phyloP scores from a whole-genome alignment of 2,888 invertebrate genomes.

The Tenthredo scrophulariae region DNA sequence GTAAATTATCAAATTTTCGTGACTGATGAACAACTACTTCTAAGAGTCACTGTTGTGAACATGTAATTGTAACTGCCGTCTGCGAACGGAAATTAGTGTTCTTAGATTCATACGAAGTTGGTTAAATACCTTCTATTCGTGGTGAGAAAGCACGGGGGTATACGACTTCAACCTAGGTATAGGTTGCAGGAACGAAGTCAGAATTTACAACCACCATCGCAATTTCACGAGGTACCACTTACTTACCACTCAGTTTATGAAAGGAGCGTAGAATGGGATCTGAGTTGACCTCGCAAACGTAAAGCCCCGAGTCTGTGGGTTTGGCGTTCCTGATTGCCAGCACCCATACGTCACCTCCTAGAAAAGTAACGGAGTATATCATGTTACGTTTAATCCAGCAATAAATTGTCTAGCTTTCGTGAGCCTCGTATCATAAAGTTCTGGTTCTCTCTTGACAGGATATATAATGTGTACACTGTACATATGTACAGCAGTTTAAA shows the following conservation, averaged over 20 bases:
- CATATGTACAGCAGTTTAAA: neutral
- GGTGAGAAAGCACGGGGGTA: neutral
- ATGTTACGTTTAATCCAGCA: conserved; percentile 9
- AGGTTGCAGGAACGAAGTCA: neutral
- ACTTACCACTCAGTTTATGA: conserved; percentile 87
- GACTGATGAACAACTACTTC: neutral
- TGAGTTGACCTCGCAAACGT: conserved; percentile 91
- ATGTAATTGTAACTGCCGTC: neutral
- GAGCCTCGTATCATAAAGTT: conserved; percentile 1
- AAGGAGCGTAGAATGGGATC: conserved; percentile 89
- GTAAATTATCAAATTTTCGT: neutral
- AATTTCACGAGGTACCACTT: neutral
- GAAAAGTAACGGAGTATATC: conserved; percentile 59
- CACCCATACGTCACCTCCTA: conserved; percentile 92
- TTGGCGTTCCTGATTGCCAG: conserved; percentile 87
- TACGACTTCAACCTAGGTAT: neutral
- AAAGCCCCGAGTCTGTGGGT: conserved; percentile 87
- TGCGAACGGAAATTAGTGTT: neutral
- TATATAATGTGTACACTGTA: neutral
- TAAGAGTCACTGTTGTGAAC: neutral
- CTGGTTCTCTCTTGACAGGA: neutral
- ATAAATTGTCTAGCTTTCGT: neutral
- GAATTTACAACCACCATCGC: neutral
- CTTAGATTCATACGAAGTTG: neutral
- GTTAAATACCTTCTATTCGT: neutral